These are phyloP conservation scores for Leptoteleia sp. DNA, from an alignment of 1,140 invertebrate genomes.

Conservation along the genomic window DNA sequence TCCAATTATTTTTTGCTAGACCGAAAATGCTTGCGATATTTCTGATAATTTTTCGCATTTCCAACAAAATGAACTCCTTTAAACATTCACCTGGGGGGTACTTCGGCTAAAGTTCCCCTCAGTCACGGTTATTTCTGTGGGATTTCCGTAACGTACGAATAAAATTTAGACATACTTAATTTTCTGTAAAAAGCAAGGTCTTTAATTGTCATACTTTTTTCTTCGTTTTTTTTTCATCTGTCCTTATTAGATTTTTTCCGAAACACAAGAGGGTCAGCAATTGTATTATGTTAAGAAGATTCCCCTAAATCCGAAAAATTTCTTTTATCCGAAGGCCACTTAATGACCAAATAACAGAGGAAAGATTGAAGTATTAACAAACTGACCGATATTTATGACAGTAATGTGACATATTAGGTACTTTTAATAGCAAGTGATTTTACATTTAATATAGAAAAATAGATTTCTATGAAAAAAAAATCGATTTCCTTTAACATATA, in stretches of 20 bases:
- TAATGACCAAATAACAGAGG: slow-evolving; percentile 13
- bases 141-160: too few species aligned
- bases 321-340: slow-evolving; percentile 12
- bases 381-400: slow-evolving; percentile 12
- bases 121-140: too few species aligned
- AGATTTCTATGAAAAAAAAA: too few species aligned
- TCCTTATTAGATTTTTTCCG: slow-evolving; percentile 16
- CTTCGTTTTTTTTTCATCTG: too few species aligned
- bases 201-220: too few species aligned
- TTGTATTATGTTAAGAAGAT: slow-evolving; percentile 30
- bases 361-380: slow-evolving; percentile 16
- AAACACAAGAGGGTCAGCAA: neutral
- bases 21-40: slow-evolving; percentile 26
- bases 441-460: neutral
- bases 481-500: neutral
- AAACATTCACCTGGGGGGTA: too few species aligned
- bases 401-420: neutral
- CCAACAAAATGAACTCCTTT: too few species aligned
- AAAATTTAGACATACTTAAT: too few species aligned
- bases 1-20: slow-evolving; percentile 27
- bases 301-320: slow-evolving; percentile 26
- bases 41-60: slow-evolving; percentile 27
- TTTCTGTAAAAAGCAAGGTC: too few species aligned
- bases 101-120: too few species aligned
- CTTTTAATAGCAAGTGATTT: neutral